Percentiles rank a stretch among this genome's conserved stretches.
These are phyloP conservation scores for Notamacropus eugenii DNA, from an alignment of 2,797 vertebrate genomes.

Conservation along the genomic window DNA sequence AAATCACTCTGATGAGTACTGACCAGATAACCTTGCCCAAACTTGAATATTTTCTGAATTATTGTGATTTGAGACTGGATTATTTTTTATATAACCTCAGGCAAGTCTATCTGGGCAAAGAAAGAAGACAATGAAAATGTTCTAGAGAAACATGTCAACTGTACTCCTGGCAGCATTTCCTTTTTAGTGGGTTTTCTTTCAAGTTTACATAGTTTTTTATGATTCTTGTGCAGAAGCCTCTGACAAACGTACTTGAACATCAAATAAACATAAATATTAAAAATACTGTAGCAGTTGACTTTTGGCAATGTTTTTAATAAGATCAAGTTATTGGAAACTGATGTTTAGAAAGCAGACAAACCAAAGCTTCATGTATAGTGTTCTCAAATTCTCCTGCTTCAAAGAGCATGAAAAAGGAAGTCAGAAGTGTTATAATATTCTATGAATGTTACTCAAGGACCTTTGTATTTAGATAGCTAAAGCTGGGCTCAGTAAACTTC, in stretches of 20 bases:
- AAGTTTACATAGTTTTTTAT: conserved; percentile 54
- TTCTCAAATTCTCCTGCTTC: not conserved
- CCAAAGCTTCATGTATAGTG: not conserved
- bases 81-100: not conserved
- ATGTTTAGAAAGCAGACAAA: not conserved
- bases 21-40: not conserved
- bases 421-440: not conserved
- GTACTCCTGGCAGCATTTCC: not conserved
- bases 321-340: not conserved
- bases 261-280: not conserved
- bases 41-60: conserved; percentile 2
- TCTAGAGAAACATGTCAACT: not conserved
- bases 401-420: not conserved
- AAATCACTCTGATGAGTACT: not conserved
- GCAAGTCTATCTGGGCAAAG: not conserved
- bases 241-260: conserved; percentile 52
- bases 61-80: not conserved
- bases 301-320: not conserved
- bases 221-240: conserved; percentile 46
- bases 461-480: not conserved
- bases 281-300: not conserved
- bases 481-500: not conserved
- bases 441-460: not conserved
- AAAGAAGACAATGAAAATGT: not conserved
- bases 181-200: not conserved